Base-by-base conservation (phyloP, 2,113 vertebrate species). In the Megatriorchis doriae region DNA sequence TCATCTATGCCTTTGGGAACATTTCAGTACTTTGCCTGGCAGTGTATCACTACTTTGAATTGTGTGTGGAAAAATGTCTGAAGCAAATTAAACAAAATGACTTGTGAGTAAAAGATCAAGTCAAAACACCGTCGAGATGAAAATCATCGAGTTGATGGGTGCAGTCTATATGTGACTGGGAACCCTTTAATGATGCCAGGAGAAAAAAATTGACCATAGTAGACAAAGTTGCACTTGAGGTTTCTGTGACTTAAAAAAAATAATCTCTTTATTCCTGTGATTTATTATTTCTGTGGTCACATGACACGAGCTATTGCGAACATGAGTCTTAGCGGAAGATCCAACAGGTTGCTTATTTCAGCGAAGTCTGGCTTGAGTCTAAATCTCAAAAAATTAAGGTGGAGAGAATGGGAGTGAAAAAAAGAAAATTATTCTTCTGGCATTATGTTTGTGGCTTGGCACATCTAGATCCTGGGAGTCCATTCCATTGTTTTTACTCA, bases 21-120 rank as follows among this genome's bases (percentile, higher is more conserved):
- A 29, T 80, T 58, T 94, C 86, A 88, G 84, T 95, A 47, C 86
- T 97, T 91, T 91, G 91, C 70, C 91, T 97, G 94, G 94, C 86
- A 87, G 81, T 83, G 68, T 89, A 79, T 91, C 66, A 11, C 70
- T 89, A 0, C 84, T 95, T 62, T 70, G 91, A 96, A 82, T 86
- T 3, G 53, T 81, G 74, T 86, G 81, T 75, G 67, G 77, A 88
- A 80, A 85, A 94, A 74, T 25, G 58, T 94, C 85, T 95, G 92
- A 91, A 94, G 70, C 56, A 83, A 77, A 91, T 96, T 34, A 94
- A 96, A 89, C 61, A 66, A 75, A 92, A 74, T 94, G 77, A 92
- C 77, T 94, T 94, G 52, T 56, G 66, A 82, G 88, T 90, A 92
- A 94, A 97, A 92, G 93, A 93, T 93, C 86, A 88, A 71, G 79